Conservation (phyloP, 2,113 vertebrate genomes). For the Mungos mungo region DNA sequence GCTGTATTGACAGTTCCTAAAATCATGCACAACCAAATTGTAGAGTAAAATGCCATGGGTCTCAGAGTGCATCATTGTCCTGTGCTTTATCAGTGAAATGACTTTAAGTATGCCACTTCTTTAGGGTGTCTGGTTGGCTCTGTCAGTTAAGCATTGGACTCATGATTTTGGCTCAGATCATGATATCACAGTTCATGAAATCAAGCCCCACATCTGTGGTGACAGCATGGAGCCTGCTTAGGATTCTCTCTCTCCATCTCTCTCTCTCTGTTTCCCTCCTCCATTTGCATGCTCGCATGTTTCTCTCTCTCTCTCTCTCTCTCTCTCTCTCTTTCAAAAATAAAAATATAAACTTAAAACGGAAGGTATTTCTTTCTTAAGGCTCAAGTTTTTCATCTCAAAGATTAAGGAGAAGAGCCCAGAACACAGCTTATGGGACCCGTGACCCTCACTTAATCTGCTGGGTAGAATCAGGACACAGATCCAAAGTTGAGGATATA, state of each 20-base stretch:
- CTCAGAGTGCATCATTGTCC: background rate
- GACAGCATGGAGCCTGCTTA: too few relatives aligned
- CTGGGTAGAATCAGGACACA: background rate
- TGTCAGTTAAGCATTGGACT: too few relatives aligned
- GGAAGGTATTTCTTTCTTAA: background rate
- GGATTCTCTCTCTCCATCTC: too few relatives aligned
- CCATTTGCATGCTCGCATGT: too few relatives aligned
- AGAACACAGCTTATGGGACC: background rate
- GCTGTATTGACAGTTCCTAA: background rate
- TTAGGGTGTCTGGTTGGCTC: too few relatives aligned
- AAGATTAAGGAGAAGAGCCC: background rate
- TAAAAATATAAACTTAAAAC: too few relatives aligned
- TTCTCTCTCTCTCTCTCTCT: too few relatives aligned
- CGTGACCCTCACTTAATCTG: rapidly evolving
- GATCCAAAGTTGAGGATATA: background rate
- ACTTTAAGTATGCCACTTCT: background rate
- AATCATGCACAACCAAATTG: background rate
- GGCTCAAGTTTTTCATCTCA: background rate
- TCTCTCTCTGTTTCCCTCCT: too few relatives aligned
- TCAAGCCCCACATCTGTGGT: too few relatives aligned
- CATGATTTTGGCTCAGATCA: too few relatives aligned
- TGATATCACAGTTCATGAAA: too few relatives aligned
- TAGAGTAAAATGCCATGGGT: background rate
- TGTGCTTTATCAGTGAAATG: background rate
- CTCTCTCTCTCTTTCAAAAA: too few relatives aligned